Conservation (phyloP, 2,113 vertebrate genomes). For the Nipponia nippon region DNA sequence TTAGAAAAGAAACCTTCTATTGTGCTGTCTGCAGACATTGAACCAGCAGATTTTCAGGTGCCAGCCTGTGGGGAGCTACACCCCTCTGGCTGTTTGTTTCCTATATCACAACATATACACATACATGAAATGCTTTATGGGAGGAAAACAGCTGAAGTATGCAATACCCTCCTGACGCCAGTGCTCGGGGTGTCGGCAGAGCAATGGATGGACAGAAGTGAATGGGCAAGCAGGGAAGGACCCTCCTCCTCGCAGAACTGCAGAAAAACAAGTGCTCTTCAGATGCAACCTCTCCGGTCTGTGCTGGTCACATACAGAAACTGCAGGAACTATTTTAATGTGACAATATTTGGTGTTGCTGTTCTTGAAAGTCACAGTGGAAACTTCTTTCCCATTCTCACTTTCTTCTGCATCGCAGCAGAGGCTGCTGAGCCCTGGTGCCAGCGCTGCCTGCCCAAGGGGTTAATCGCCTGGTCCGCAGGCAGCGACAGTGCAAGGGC, state of each 20-base stretch:
- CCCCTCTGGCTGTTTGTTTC: neutral
- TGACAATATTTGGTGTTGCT: neutral
- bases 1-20: neutral
- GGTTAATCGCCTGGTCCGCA: neutral
- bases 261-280: neutral
- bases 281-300: neutral
- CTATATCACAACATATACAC: neutral
- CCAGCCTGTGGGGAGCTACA: neutral
- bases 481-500: neutral
- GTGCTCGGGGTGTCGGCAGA: neutral
- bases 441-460: neutral
- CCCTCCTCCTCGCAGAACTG: neutral
- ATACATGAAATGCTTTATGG: neutral
- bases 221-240: neutral
- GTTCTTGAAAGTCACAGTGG: neutral
- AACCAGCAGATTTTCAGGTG: neutral
- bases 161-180: neutral
- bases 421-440: neutral
- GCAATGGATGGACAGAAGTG: neutral
- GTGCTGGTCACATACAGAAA: neutral
- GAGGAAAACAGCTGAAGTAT: neutral
- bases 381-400: neutral
- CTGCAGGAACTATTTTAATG: neutral
- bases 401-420: rapidly evolving
- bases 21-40: neutral